These are phyloP conservation scores for Sesamia inferens DNA, from an alignment of 2,888 invertebrate genomes.

Conservation along the genomic window DNA sequence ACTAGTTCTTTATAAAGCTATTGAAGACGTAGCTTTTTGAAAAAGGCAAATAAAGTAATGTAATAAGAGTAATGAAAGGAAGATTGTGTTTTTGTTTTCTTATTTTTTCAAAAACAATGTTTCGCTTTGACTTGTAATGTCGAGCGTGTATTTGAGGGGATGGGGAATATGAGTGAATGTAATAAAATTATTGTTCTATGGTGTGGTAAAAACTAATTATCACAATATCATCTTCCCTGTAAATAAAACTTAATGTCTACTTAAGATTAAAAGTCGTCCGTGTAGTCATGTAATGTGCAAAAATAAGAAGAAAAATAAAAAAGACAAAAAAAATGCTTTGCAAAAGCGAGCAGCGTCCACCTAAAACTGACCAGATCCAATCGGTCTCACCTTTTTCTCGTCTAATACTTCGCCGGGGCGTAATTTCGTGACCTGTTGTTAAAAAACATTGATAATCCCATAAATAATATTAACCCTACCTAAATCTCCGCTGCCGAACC, in stretches of 20 bases:
- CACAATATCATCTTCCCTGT: constrained; percentile 52
- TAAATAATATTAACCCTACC: constrained; percentile 73
- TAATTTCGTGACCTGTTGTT: constrained; percentile 95
- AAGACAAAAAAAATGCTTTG: constrained; percentile 84
- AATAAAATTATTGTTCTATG: neutral
- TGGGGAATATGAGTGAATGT: constrained; percentile 31
- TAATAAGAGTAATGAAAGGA: constrained; percentile 43
- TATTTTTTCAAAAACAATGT: constrained; percentile 45
- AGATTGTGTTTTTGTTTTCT: constrained; percentile 39
- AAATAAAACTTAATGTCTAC: constrained; percentile 54
- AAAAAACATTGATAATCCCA: constrained; percentile 87
- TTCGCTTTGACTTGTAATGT: constrained; percentile 38
- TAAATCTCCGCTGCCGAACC: constrained; percentile 88
- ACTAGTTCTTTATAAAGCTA: constrained; percentile 47
- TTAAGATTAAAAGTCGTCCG: constrained; percentile 61
- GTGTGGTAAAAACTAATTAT: constrained; percentile 63
- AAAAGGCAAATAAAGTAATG: constrained; percentile 40
- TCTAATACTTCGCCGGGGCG: constrained; percentile 98
- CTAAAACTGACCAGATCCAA: constrained; percentile 88
- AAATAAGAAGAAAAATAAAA: constrained; percentile 71
- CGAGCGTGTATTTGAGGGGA: constrained; percentile 43
- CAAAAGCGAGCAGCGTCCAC: constrained; percentile 89
- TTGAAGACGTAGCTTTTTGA: constrained; percentile 43
- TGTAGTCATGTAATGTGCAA: constrained; percentile 72
- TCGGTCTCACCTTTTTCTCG: constrained; percentile 96